Evolutionary conservation across 2,113 vertebrate genomes (phyloP).

Genomic region (Tichodroma muraria): DNA sequence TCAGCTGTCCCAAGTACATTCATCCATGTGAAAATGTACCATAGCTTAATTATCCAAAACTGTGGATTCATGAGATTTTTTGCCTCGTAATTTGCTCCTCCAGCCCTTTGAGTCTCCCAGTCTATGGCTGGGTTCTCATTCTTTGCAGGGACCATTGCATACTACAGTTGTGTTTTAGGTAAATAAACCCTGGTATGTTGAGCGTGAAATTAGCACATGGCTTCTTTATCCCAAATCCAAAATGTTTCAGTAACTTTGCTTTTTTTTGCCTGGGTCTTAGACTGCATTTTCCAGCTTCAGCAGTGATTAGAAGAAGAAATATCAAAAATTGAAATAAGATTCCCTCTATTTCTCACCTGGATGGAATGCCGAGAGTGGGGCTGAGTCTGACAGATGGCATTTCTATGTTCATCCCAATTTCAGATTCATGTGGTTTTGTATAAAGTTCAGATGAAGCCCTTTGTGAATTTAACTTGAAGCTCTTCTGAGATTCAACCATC

Average conservation of each 20-base stretch:
- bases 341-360: neutral
- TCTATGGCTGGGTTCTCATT: neutral
- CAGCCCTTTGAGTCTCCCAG: fast-evolving
- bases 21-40: neutral
- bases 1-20: neutral
- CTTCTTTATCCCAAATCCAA: neutral
- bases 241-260: neutral
- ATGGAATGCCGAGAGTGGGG: neutral
- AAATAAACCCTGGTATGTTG: neutral
- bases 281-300: neutral
- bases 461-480: neutral
- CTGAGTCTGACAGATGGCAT: neutral
- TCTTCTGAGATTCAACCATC: neutral
- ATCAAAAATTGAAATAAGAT: neutral
- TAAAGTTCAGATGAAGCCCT: neutral
- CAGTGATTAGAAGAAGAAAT: neutral
- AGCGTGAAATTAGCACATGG: neutral
- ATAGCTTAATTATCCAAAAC: neutral
- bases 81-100: neutral
- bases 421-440: neutral
- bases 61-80: neutral
- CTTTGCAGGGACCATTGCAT: neutral
- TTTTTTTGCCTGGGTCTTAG: neutral
- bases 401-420: neutral
- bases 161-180: neutral